These are phyloP conservation scores for Ryuthela nishihirai DNA, from an alignment of 2,888 invertebrate genomes.

Conservation along the genomic window DNA sequence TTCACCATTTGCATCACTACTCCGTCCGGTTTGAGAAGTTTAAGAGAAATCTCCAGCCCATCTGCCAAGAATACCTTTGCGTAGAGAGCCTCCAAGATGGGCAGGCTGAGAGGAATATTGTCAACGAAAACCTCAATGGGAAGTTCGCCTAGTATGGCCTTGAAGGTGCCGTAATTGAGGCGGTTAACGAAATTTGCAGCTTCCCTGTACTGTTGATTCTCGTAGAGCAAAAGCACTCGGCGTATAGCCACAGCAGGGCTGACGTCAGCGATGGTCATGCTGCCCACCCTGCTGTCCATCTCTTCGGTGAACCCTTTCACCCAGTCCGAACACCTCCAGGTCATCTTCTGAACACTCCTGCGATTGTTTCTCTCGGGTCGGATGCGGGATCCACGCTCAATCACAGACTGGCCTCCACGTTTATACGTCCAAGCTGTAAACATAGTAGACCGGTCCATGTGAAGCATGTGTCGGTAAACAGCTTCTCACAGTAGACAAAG, in stretches of 20 bases:
- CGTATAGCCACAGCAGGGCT: slow-evolving; percentile 56
- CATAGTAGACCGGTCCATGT: slow-evolving; percentile 21
- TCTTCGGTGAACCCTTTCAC: slow-evolving; percentile 41
- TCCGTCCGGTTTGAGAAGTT: slow-evolving; percentile 62
- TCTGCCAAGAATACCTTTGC: slow-evolving; percentile 56
- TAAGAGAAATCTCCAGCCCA: slow-evolving; percentile 50
- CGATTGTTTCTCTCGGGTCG: slow-evolving; percentile 34
- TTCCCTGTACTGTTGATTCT: slow-evolving; percentile 84
- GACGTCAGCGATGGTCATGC: slow-evolving; percentile 51
- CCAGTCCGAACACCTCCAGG: slow-evolving; percentile 45
- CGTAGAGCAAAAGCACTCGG: slow-evolving; percentile 70
- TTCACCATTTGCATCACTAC: slow-evolving; percentile 82
- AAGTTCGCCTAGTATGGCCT: slow-evolving; percentile 63
- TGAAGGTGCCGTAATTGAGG: slow-evolving; percentile 73
- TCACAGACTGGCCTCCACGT: slow-evolving; percentile 36
- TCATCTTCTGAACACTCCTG: slow-evolving; percentile 44
- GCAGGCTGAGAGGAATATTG: slow-evolving; percentile 80
- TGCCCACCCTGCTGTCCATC: slow-evolving; percentile 33
- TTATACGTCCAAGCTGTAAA: slow-evolving; percentile 39
- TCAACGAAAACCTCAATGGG: slow-evolving; percentile 83
- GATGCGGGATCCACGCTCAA: slow-evolving; percentile 37
- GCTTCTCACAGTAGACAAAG: background rate
- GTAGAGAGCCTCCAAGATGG: slow-evolving; percentile 77
- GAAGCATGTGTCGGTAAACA: slow-evolving; percentile 11
- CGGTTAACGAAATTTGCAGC: slow-evolving; percentile 79